Evolutionary conservation across 2,113 vertebrate genomes (phyloP), one percentile per base, ranked within the genome.

Genomic region (Dunckerocampus dactyliophorus): DNA sequence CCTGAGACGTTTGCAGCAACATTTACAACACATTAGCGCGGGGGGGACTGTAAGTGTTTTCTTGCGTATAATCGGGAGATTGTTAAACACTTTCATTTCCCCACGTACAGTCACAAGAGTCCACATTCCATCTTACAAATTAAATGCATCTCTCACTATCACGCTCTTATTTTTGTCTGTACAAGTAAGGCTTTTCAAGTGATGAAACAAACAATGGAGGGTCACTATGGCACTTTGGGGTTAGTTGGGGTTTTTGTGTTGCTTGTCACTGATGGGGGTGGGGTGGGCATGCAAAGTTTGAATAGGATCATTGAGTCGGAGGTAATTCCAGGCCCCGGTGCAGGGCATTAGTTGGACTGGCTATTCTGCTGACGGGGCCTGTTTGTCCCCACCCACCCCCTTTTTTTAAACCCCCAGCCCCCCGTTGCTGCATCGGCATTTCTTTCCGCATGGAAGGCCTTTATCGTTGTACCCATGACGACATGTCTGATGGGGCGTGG

Each of bases 271-370:
- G 53, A 47, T 61, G 80, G 87, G 87, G 83, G 86, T n/a, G 19
- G 69, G 69, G 81, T 87, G 88, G 82, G 85, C 82, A 84, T 83
- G 84, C 79, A 83, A 84, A 83, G 85, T 67, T 77, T 93, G 92
- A 95, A 96, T 94, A 84, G 91, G 87, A 88, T 92, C 94, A 93
- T 91, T 95, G 92, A 95, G 84, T 92, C 87, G 90, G 90, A 94
- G 88, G 89, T 95, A 96, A 97, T 95, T 89, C 84, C 90, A 89
- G 82, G 90, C 92, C 81, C 80, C 87, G 87, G 88, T 91, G 88
- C 88, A 87, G 92, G 91, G 91, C 90, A 92, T 90, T 92, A 90
- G 90, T 88, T 88, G 89, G 84, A 84, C 90, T 75, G 90, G 85
- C 63, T 71, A 90, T 94, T 93, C 79, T 93, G 94, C 94, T 96